A percentile compares a stretch with the other conserved stretches of the same genome.
phyloP scores from a whole-genome alignment of 1,140 invertebrate species.

The Melanaphis sacchari region DNA sequence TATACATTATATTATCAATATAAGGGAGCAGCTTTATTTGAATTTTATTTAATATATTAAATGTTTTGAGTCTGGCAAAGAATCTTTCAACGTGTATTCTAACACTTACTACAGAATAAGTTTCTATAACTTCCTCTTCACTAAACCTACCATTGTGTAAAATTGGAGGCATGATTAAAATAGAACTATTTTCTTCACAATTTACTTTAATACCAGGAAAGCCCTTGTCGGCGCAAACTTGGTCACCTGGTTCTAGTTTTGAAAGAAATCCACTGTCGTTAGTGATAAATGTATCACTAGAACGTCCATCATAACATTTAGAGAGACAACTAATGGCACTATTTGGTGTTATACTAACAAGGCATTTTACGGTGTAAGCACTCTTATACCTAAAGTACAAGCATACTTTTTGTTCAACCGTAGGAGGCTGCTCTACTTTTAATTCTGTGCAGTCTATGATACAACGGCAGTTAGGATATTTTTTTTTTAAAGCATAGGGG shows the following conservation, averaged over 20 bases:
- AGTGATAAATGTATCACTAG: neutral
- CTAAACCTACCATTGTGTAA: no score
- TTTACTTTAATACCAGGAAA: neutral
- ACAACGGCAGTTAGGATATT: neutral
- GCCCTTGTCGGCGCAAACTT: neutral
- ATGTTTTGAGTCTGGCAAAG: no score
- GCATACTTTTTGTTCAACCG: neutral
- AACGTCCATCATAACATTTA: neutral
- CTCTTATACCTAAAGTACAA: neutral
- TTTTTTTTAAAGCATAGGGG: neutral
- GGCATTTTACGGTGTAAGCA: neutral
- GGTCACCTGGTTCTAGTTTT: neutral
- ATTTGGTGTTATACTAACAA: neutral
- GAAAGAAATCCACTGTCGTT: neutral
- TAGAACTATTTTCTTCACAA: neutral
- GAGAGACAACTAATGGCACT: neutral
- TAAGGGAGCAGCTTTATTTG: no score
- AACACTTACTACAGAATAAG: no score
- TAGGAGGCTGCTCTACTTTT: neutral
- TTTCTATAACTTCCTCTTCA: no score
- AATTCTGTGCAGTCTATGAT: conserved; percentile 12
- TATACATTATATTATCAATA: no score
- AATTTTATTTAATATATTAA: no score
- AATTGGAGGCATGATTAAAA: no score
- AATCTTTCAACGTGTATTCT: no score